Percentiles rank a stretch among this genome's conserved stretches.
These are phyloP conservation scores for Acropora yongei DNA, from an alignment of 64 coral and sea anemone genomes.

Conservation along the genomic window DNA sequence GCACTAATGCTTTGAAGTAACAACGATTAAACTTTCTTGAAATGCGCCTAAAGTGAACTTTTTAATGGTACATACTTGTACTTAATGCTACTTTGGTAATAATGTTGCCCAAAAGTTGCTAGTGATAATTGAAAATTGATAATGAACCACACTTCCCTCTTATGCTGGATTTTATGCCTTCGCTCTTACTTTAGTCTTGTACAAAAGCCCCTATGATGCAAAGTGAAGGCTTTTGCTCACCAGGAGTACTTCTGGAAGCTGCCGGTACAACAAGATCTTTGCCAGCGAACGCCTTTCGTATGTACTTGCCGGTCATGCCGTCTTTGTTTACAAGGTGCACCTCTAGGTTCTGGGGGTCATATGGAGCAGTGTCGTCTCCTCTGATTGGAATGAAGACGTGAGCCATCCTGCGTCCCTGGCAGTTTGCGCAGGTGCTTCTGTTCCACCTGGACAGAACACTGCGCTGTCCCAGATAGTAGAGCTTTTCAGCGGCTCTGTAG, in stretches of 20 bases:
- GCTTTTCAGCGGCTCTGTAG: conserved; percentile 48
- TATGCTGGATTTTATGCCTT: conserved; percentile 22
- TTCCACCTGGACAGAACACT: conserved; percentile 52
- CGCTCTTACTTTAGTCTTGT: conserved; percentile 36
- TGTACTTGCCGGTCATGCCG: conserved; percentile 40
- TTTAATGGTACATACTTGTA: conserved; percentile 9
- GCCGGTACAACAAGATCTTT: conserved; percentile 40
- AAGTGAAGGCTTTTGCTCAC: conserved; percentile 38
- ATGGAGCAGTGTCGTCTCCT: conserved; percentile 11
- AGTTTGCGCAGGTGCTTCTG: conserved; percentile 48
- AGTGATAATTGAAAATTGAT: conserved; percentile 6
- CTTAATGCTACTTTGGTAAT: conserved; percentile 18
- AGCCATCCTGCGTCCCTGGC: conserved; percentile 48
- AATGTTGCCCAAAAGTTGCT: conserved; percentile 8
- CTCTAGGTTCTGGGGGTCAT: conserved; percentile 40
- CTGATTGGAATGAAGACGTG: conserved; percentile 29
- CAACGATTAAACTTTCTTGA: conserved; percentile 14
- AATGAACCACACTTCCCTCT: conserved; percentile 13
- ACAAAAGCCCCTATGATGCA: conserved; percentile 25
- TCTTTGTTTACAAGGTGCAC: conserved; percentile 39
- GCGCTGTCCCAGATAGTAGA: conserved; percentile 56
- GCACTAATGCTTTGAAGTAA: conserved; percentile 26
- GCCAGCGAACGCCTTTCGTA: conserved; percentile 23
- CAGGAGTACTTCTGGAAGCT: conserved; percentile 26
- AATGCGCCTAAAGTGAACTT: neutral